These are phyloP conservation scores for Drymonia ruficornis DNA, from an alignment of 2,888 invertebrate species.

Conservation along the genomic window DNA sequence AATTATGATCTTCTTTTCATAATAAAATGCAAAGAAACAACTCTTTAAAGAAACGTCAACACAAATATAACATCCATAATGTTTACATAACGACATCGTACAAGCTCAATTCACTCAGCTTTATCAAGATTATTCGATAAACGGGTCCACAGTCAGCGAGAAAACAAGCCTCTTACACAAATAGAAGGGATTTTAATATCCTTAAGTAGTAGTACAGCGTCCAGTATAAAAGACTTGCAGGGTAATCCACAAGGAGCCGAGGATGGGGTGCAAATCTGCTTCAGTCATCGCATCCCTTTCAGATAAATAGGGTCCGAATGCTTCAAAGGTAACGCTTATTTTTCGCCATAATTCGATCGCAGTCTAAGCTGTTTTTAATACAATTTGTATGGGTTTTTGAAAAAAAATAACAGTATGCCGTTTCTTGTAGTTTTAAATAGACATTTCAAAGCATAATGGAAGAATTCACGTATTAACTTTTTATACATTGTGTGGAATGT, in stretches of 20 bases:
- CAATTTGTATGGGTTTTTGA: background rate
- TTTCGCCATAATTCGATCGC: constrained; percentile 49
- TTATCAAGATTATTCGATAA: constrained; percentile 71
- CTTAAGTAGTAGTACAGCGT: constrained; percentile 82
- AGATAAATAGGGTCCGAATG: constrained; percentile 78
- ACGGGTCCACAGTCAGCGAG: constrained; percentile 63
- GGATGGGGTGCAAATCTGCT: constrained; percentile 81
- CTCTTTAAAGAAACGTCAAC: background rate
- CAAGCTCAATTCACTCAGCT: constrained; percentile 50
- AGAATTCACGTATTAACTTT: too few relatives aligned
- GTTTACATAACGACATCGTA: constrained; percentile 25
- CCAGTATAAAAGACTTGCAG: constrained; percentile 81
- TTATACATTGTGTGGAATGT: too few relatives aligned
- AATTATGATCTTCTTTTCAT: too few relatives aligned
- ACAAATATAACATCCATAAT: constrained; percentile 11
- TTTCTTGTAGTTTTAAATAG: too few relatives aligned
- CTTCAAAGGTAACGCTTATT: constrained; percentile 58
- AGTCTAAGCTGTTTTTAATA: constrained; percentile 19
- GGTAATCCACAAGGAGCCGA: constrained; percentile 79
- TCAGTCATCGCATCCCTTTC: constrained; percentile 82
- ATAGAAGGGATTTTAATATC: constrained; percentile 83
- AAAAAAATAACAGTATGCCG: too few relatives aligned
- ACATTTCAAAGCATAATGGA: too few relatives aligned
- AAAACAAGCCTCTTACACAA: constrained; percentile 82
- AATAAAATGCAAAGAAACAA: background rate